phyloP scores from a whole-genome alignment of 2,888 invertebrate genomes.

The Paralinhomoeus sp. region DNA sequence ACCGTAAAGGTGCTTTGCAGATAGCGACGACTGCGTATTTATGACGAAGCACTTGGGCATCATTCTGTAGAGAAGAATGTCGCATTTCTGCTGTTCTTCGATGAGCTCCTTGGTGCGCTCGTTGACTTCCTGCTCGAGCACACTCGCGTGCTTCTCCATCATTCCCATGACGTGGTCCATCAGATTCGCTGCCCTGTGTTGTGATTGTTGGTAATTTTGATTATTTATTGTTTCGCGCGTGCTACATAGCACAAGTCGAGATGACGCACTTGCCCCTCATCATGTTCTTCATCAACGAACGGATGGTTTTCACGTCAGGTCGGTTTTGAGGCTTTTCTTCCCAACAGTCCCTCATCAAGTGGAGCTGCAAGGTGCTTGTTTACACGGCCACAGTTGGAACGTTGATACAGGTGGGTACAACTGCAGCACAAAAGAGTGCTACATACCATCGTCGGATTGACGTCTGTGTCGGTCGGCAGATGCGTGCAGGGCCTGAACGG shows the following conservation, averaged over 20 bases:
- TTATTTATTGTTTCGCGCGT: too few species aligned
- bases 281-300: constrained; percentile 63
- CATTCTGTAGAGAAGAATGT: constrained; percentile 45
- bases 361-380: too few species aligned
- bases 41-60: constrained; percentile 2
- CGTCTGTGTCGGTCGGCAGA: not conserved
- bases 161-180: constrained; percentile 93
- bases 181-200: constrained; percentile 77
- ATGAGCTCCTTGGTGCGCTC: constrained; percentile 75
- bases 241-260: too few species aligned
- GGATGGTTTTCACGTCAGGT: constrained; percentile 62
- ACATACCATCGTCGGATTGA: constrained; percentile 3
- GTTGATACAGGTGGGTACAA: too few species aligned
- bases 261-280: constrained; percentile 54
- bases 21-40: too few species aligned
- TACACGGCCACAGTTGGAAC: too few species aligned
- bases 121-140: constrained; percentile 69
- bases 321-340: constrained; percentile 64
- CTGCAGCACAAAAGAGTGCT: too few species aligned
- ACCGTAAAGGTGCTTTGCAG: too few species aligned
- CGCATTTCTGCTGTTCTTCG: constrained; percentile 84
- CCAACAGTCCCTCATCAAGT: constrained; percentile 65
- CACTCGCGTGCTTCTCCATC: constrained; percentile 91
- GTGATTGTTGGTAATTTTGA: too few species aligned
- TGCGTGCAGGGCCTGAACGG: constrained; percentile 2